phyloP scores from a whole-genome alignment of 2,797 vertebrate genomes.

The Heteromormyrus szaboi region DNA sequence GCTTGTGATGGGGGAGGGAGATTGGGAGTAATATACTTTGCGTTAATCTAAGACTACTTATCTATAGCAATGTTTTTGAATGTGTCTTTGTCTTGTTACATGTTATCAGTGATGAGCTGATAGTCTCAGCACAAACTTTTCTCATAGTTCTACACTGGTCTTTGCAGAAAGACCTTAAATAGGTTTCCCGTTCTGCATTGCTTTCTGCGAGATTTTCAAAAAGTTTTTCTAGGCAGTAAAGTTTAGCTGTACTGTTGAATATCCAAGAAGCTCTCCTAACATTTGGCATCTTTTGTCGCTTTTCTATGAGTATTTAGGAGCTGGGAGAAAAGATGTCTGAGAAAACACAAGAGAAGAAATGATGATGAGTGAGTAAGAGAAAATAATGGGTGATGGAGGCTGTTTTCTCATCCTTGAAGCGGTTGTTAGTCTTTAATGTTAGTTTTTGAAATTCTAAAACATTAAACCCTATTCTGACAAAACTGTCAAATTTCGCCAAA shows the following conservation, averaged over 20 bases:
- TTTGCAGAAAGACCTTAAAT: not conserved
- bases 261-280: not conserved
- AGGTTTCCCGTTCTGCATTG: not conserved
- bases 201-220: not conserved
- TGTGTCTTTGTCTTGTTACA: not conserved
- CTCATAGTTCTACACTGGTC: not conserved
- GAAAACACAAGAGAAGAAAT: constrained; percentile 63
- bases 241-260: not conserved
- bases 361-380: constrained; percentile 60
- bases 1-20: not conserved
- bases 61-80: not conserved
- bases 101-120: not conserved
- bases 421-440: not conserved
- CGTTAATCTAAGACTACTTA: not conserved
- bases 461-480: not conserved
- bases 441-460: not conserved
- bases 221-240: not conserved
- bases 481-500: not conserved
- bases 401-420: not conserved
- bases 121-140: not conserved
- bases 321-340: constrained; percentile 62
- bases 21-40: not conserved
- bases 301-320: constrained; percentile 40
- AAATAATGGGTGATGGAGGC: not conserved
- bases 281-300: not conserved